Base-by-base conservation (phyloP, 2,888 invertebrate species). In the Drosophila melanosoma region DNA sequence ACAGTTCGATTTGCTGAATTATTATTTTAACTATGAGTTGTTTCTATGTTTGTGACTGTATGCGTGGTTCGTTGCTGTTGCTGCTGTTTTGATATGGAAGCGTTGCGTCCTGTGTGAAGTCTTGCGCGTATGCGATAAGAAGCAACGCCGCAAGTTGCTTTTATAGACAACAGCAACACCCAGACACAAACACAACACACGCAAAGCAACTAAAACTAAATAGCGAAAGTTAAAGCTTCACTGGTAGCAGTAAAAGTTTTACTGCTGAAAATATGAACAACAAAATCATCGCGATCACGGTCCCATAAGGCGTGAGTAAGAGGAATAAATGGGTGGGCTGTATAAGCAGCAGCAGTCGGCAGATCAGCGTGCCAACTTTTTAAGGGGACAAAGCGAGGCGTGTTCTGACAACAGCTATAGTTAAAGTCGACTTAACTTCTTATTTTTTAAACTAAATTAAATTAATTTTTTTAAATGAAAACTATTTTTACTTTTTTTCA, bases 1-100 rank as follows among this genome's bases (percentile, higher is more conserved):
- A 48, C 52, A 54, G 56, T 62, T 75, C 54, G 77, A 76, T 64
- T 45, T 45, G 23, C 45, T 45, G 23, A 45, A 45, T 26, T 45
- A 23, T 45, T 45, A 3, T 26, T 23, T 45, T 26, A 51, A 42
- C 38, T 49, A 5, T 17, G n/a, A 35, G 33, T 11, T 38, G 17
- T 17, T 4, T 35, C 29, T 20, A 20, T 45, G 40, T 42, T n/a
- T 42, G 11, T 20, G 17, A 8, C 3, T 38, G 45, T 4, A 15
- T 48, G 48, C 15, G 23, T 17, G 15, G 5, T 5, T 5, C 26
- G 26, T 17, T 29, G 17, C 49, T 17, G 15, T 26, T 26, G 49
- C 49, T 17, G 17, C 17, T 26, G 17, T 15, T 15, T 49, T 49
- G 26, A 49, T 49, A 29, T 17, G 15, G 10, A 10, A 10, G 26